Conservation (phyloP, 2,113 vertebrate genomes). For the Cnemophilus loriae region DNA sequence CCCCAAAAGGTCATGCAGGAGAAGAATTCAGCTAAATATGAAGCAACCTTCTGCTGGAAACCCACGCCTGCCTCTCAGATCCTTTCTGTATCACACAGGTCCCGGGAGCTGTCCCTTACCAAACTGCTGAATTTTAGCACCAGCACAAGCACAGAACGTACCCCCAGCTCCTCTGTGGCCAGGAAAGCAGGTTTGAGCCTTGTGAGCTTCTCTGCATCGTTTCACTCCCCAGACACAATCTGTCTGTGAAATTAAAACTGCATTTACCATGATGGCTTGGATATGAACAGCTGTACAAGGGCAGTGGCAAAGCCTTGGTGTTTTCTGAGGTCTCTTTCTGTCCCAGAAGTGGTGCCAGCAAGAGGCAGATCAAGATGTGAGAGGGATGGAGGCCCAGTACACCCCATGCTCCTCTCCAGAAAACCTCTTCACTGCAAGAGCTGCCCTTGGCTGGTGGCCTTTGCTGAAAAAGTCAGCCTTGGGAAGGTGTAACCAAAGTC, state of each 20-base stretch:
- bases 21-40: not conserved
- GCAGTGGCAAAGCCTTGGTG: not conserved
- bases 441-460: not conserved
- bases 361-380: not conserved
- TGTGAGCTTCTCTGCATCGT: not conserved
- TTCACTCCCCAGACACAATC: not conserved
- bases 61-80: not conserved
- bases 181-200: not conserved
- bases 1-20: not conserved
- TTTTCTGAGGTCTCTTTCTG: not conserved
- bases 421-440: not conserved
- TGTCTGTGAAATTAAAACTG: not conserved
- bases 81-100: not conserved
- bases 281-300: not conserved
- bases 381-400: not conserved
- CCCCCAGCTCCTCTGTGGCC: not conserved
- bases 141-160: accelerated
- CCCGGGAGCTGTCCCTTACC: too few relatives aligned
- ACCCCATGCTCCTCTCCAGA: not conserved
- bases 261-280: not conserved
- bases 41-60: not conserved
- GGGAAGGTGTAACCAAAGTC: not conserved
- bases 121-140: not conserved
- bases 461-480: not conserved
- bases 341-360: not conserved